These are phyloP conservation scores for Caloenas nicobarica DNA, from an alignment of 2,113 vertebrate genomes.

Conservation along the genomic window DNA sequence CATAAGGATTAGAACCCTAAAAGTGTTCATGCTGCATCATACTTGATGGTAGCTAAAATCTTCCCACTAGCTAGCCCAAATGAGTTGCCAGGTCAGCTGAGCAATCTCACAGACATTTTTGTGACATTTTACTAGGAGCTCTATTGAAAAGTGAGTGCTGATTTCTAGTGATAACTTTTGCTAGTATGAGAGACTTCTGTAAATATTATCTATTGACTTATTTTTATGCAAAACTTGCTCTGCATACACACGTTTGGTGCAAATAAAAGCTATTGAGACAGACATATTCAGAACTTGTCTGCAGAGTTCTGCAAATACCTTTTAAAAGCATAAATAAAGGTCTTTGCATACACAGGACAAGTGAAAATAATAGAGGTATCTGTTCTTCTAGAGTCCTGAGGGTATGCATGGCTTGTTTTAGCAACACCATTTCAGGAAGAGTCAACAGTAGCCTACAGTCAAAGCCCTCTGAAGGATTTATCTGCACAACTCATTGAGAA, in stretches of 20 bases:
- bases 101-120: slow-evolving; percentile 2
- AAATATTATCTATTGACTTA: background rate
- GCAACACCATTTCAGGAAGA: background rate
- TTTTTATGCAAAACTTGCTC: background rate
- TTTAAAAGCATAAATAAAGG: background rate
- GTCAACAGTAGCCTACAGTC: background rate
- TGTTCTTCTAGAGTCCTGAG: background rate
- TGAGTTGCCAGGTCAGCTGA: slow-evolving; percentile 5
- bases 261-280: background rate
- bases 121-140: background rate
- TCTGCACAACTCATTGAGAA: background rate
- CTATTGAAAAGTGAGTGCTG: background rate
- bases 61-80: background rate
- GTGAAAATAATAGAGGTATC: background rate
- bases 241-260: background rate
- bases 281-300: background rate
- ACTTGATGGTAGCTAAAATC: background rate
- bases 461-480: background rate
- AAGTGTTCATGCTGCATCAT: background rate
- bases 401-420: background rate
- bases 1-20: slow-evolving; percentile 9
- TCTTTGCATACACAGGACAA: background rate
- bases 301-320: background rate
- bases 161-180: background rate
- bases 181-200: background rate